Conservation (phyloP, 2,888 invertebrate species). For the Merodon equestris region DNA sequence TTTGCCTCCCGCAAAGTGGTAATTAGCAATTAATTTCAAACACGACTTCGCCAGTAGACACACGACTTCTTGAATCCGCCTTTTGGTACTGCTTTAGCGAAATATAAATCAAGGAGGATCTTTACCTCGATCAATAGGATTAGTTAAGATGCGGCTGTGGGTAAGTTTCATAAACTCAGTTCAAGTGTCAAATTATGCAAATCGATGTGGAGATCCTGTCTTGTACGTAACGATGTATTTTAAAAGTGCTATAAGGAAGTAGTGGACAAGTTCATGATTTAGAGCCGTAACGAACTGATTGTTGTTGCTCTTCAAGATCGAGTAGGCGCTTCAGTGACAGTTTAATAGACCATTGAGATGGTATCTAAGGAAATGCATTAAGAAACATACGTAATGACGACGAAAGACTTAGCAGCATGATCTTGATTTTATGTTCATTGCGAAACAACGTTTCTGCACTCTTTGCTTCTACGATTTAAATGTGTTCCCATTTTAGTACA, state of each 20-base stretch:
- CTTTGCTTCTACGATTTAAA: too few species aligned
- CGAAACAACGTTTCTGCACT: neutral
- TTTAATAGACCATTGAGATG: slow-evolving; percentile 41
- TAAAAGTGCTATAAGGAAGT: neutral
- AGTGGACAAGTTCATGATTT: too few species aligned
- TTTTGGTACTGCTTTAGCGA: slow-evolving; percentile 15
- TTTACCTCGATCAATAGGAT: slow-evolving; percentile 21
- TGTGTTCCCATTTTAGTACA: too few species aligned
- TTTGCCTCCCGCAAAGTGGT: slow-evolving; percentile 24
- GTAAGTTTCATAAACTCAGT: slow-evolving; percentile 38
- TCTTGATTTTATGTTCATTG: slow-evolving; percentile 10
- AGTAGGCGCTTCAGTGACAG: slow-evolving; percentile 34
- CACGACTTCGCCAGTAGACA: slow-evolving; percentile 35
- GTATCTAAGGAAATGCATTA: slow-evolving; percentile 16
- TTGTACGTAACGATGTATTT: neutral
- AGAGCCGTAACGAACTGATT: slow-evolving; percentile 11
- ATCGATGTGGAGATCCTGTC: too few species aligned
- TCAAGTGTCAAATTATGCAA: too few species aligned
- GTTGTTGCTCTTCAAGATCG: slow-evolving; percentile 30
- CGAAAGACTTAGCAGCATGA: neutral
- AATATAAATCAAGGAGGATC: too few species aligned
- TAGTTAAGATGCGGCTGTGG: slow-evolving; percentile 53
- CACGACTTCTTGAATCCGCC: slow-evolving; percentile 7
- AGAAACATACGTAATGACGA: slow-evolving; percentile 16
- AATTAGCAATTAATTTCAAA: slow-evolving; percentile 50